Percentiles rank a stretch among this genome's conserved stretches.
phyloP scores from a whole-genome alignment of 2,113 vertebrate species.

The Aegotheles bennettii region DNA sequence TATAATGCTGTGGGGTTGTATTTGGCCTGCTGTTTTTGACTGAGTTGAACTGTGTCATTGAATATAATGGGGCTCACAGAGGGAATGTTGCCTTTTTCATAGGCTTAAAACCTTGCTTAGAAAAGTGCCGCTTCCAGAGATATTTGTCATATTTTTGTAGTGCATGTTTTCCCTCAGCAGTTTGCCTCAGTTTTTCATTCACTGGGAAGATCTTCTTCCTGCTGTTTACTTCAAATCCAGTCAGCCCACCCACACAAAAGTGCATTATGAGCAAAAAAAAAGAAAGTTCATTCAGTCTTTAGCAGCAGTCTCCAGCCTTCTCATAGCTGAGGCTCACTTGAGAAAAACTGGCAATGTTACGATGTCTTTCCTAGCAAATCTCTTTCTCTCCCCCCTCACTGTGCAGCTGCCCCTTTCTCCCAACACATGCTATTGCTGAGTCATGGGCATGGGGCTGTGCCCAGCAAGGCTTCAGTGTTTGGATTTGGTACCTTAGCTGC shows the following conservation, averaged over 20 bases:
- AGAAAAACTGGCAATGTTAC: neutral
- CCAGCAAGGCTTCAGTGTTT: neutral
- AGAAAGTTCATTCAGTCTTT: neutral
- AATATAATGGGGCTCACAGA: neutral
- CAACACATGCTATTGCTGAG: neutral
- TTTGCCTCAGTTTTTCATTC: conserved; percentile 10
- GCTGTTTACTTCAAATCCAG: conserved; percentile 1
- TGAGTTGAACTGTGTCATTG: neutral
- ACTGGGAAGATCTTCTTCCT: neutral
- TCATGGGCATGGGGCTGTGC: accelerated
- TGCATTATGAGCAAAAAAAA: neutral
- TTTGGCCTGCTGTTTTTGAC: neutral
- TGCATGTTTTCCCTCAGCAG: neutral
- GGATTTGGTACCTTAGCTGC: neutral
- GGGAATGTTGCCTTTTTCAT: neutral
- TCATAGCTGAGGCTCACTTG: neutral
- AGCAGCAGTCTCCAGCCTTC: neutral
- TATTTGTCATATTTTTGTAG: neutral
- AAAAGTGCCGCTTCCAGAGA: neutral
- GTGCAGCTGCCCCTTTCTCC: neutral
- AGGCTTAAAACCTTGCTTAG: neutral
- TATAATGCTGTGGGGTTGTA: neutral
- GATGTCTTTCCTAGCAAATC: accelerated
- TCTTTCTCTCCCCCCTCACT: neutral
- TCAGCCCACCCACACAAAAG: conserved; percentile 1